Evolutionary conservation across 2,113 vertebrate species (phyloP).

Genomic region (Plecturocebus donacophilus): DNA sequence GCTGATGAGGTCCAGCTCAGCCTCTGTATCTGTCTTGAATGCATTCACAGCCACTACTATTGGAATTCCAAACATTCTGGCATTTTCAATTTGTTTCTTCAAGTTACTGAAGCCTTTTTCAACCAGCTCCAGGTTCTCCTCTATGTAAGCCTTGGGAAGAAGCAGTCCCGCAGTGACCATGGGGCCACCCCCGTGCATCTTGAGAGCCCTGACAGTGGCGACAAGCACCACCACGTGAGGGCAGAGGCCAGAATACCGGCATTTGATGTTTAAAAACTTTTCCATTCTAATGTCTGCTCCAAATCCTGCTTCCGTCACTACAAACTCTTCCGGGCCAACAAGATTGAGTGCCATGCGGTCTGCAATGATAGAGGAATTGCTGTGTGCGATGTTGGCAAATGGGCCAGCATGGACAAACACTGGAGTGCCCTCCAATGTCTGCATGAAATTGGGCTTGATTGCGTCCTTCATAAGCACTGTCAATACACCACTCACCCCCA

Average conservation of each 20-base stretch:
- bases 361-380: slow-evolving; percentile 97
- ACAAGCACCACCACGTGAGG: slow-evolving; percentile 97
- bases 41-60: slow-evolving; percentile 97
- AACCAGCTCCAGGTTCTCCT: slow-evolving; percentile 95
- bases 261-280: slow-evolving; percentile 99
- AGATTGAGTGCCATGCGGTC: slow-evolving; percentile 98
- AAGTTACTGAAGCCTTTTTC: slow-evolving; percentile 96
- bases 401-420: slow-evolving; percentile 99
- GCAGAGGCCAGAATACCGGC: slow-evolving; percentile 93
- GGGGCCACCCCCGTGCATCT: slow-evolving; percentile 98
- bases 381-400: slow-evolving; percentile 99
- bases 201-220: slow-evolving; percentile 95
- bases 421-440: slow-evolving; percentile 97
- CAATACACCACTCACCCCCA: slow-evolving; percentile 96
- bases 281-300: slow-evolving; percentile 99
- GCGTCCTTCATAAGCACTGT: slow-evolving; percentile 97
- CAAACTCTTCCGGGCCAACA: slow-evolving; percentile 95
- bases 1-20: slow-evolving; percentile 92
- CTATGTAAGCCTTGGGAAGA: too few relatives aligned
- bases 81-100: slow-evolving; percentile 96
- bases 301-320: slow-evolving; percentile 98
- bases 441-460: slow-evolving; percentile 98
- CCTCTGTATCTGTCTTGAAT: slow-evolving; percentile 94
- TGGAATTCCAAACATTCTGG: slow-evolving; percentile 92
- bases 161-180: too few relatives aligned